Base-by-base conservation (phyloP, 2,888 invertebrate genomes). In the Ennomos fuscantarius region DNA sequence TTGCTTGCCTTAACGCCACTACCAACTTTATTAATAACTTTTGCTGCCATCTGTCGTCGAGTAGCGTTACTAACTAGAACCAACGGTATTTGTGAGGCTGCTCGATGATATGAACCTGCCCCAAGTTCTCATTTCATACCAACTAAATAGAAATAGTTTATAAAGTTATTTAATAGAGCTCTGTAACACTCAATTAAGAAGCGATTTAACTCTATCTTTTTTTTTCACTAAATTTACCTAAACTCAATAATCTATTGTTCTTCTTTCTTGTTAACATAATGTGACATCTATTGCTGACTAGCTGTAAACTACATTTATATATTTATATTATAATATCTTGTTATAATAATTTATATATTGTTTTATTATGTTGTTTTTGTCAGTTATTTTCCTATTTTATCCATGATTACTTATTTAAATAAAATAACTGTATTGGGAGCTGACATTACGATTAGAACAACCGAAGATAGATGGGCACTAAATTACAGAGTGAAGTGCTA, bases 21-120 rank as follows among this genome's bases (percentile, higher is more conserved):
- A 55, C 32, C 39, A 31, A 12, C 9, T 50, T 57, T 34, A 32
- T 11, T 15, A 40, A 54, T 41, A 35, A 51, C 45, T 62, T 48
- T 55, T 72, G 71, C 60, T 62, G 81, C 79, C 84, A 87, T 83
- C 87, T 87, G 65, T 69, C 62, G 79, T 60, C 52, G 41, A 79
- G 70, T 72, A 76, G 78, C 66, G 53, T 74, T 69, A 84, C 76
- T 74, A 72, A 47, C 34, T 33, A 0, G 24, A 39, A 42, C 32
- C 36, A 56, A 62, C 64, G 46, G 69, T 81, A 82, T 79, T 77
- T 83, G 24, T 80, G 69, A 68, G 24, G 24, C 3, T 24, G 24
- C 24, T 2, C 24, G 0, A 24, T 24, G 24, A 24, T 24, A 70
- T 58, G 67, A 78, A 79, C 75, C 76, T 71, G 74, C 63, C 69